phyloP scores from a whole-genome alignment of 2,113 vertebrate species.

The Perca fluviatilis region DNA sequence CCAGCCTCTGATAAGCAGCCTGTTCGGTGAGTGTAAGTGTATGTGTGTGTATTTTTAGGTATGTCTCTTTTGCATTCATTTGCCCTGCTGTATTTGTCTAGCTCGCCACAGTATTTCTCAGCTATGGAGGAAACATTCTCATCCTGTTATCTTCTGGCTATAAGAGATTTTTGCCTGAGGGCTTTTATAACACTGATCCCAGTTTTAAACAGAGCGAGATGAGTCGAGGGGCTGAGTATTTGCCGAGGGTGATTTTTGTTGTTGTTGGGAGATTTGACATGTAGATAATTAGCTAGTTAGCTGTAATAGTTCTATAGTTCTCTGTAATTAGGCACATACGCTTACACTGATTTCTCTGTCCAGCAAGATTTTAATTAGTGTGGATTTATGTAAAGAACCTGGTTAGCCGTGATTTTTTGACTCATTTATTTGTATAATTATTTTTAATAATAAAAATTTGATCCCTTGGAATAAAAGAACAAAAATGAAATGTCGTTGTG shows the following conservation, averaged over 20 bases:
- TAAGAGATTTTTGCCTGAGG: slow-evolving; percentile 42
- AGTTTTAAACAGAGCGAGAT: slow-evolving; percentile 38
- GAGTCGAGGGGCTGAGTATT: slow-evolving; percentile 1
- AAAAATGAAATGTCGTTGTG: not conserved
- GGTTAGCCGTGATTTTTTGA: not conserved
- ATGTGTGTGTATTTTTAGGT: slow-evolving; percentile 56
- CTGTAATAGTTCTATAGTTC: not conserved
- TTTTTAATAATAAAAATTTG: not conserved
- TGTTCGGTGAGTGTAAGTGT: slow-evolving; percentile 40
- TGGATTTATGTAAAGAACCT: not conserved
- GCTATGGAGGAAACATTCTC: slow-evolving; percentile 48
- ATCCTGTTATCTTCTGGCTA: slow-evolving; percentile 58
- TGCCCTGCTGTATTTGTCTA: slow-evolving; percentile 48
- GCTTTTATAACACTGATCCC: slow-evolving; percentile 53
- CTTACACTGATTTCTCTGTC: not conserved
- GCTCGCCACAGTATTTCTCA: slow-evolving; percentile 21
- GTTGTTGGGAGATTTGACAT: slow-evolving; percentile 30
- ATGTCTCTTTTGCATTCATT: slow-evolving; percentile 66
- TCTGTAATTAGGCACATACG: slow-evolving; percentile 19
- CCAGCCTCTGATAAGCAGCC: slow-evolving; percentile 53
- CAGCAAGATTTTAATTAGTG: slow-evolving; percentile 8
- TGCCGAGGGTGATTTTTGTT: slow-evolving; percentile 8
- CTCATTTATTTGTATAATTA: not conserved
- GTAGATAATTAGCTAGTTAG: slow-evolving; percentile 24
- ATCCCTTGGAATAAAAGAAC: not conserved